Base-by-base conservation (phyloP, 1,140 invertebrate genomes). In the Drosophila sulfurigaster region DNA sequence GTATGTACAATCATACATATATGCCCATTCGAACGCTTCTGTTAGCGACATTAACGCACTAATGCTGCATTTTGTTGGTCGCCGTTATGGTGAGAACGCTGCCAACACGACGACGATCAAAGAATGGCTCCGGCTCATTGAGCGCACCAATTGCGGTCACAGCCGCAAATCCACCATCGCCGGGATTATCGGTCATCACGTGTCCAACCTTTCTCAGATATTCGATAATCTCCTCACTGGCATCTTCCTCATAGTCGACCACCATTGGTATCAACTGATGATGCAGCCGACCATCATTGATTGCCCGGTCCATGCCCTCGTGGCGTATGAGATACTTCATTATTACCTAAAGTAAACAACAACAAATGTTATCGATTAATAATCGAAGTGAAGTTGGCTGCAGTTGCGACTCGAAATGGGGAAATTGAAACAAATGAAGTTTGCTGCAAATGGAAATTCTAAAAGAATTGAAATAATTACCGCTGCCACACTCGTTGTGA, bases 231-330 rank as follows among this genome's bases (percentile, higher is more conserved):
- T 60, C 62, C 87, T 91, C 78, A 0, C 74, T 65, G 20, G 89
- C 78, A 25, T 79, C 75, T 1, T 28, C 1, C 52, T 92, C 91
- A 4, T 79, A 72, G 43, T 94, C 91, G 0, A 99, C 82, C 62
- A 94, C 88, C 95, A 98, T 97, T 0, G 99, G 99, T 63, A 95
- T 94, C 1, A 99, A 93, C 91, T 99, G 99, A 93, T 99, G 98
- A 93, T 99, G 99, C 35, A 99, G 93, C 67, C 98, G 94, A 1
- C 96, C 95, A 0, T 95, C 94, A 91, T 98, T 96, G 5, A 99
- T 94, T 0, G 98, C 96, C 79, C 96, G 93, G 77, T 96, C 95
- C 0, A 99, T 93, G 46, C 95, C 93, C 20, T 95, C 93, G 0
- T 94, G 94, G 79, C 98, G 95, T 93, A 96, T 95, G 0, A 99